Base-by-base conservation (phyloP, 2,797 vertebrate species). In the Characodon lateralis region DNA sequence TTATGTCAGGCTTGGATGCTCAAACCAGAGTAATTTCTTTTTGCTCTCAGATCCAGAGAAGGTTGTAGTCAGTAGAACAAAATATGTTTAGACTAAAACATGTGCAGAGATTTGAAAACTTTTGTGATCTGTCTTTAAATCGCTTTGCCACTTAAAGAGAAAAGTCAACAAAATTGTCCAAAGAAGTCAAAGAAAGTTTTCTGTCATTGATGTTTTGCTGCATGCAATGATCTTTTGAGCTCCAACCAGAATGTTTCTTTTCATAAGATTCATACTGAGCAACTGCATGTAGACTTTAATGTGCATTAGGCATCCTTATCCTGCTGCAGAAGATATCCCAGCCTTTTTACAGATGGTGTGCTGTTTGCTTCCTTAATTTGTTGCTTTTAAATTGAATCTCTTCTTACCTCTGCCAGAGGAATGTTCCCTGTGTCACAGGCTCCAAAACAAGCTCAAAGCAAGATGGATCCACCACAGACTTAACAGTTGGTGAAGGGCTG, bases 1-100 rank as follows among this genome's bases (percentile, higher is more conserved):
- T 77, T 77, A 82, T 87, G 86, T 83, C 75, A 35, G 35, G 41
- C 70, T 73, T 73, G 48, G 61, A 74, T 48, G n/a, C 46, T 51
- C 65, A 35, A 63, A 78, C 35, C 71, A 28, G 28, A 55, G 75
- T 82, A 7, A 50, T 65, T 41, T 35, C 5, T 24, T n/a, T 55
- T 3, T 26, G 16, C 26, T 46, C 3, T 18, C 51, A 48, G 65
- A 56, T 58, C 39, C 39, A 74, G 61, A 35, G 28, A 31, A 9
- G 26, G 26, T n/a, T 28, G 51, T 14, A 24, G n/a, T 14, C 24
- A 14, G 6, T 24, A 46, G 28, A 59, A 56, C 12, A 50, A 13
- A 13, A 22, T 50, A 1, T 66, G 71, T 56, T 56, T 2, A 16
- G 5, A 16, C 22, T 48, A 26, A 69, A 26, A 48, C 8, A 48